Evolutionary conservation across 2,113 vertebrate species (phyloP).

Genomic region (Psittacara wagleri): DNA sequence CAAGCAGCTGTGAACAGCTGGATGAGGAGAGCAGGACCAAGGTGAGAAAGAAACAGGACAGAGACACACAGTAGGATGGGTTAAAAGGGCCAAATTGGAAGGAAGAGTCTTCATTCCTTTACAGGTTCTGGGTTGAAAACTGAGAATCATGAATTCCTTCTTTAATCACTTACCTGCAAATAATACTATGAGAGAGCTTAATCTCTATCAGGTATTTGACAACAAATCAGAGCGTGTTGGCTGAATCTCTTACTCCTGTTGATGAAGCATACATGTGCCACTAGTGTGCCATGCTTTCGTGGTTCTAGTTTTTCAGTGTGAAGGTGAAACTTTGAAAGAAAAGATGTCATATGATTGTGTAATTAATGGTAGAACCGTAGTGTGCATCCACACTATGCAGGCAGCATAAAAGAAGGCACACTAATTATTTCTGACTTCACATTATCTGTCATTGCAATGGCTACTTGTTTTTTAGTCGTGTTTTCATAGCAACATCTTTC

Average conservation of each 20-base stretch:
- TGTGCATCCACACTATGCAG: not conserved
- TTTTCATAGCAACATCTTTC: not conserved
- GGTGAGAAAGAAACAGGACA: not conserved
- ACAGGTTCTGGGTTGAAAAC: not conserved
- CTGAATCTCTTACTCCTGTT: not conserved
- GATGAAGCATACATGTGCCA: not conserved
- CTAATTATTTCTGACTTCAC: not conserved
- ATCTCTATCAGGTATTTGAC: not conserved
- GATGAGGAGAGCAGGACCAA: not conserved
- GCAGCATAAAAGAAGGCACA: rapidly evolving
- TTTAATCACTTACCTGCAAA: not conserved
- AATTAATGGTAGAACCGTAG: not conserved
- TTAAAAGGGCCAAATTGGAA: not conserved
- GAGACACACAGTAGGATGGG: not conserved
- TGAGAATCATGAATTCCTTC: not conserved
- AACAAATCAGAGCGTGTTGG: not conserved
- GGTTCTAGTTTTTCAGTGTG: not conserved
- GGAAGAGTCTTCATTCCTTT: not conserved
- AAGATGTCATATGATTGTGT: not conserved
- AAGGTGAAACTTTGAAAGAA: not conserved
- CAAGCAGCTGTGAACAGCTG: not conserved
- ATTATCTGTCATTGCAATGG: not conserved
- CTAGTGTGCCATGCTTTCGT: not conserved
- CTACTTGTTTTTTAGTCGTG: not conserved
- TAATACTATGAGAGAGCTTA: not conserved